Conservation (phyloP, 2,797 vertebrate species). For the Neomorphus geoffroyi region DNA sequence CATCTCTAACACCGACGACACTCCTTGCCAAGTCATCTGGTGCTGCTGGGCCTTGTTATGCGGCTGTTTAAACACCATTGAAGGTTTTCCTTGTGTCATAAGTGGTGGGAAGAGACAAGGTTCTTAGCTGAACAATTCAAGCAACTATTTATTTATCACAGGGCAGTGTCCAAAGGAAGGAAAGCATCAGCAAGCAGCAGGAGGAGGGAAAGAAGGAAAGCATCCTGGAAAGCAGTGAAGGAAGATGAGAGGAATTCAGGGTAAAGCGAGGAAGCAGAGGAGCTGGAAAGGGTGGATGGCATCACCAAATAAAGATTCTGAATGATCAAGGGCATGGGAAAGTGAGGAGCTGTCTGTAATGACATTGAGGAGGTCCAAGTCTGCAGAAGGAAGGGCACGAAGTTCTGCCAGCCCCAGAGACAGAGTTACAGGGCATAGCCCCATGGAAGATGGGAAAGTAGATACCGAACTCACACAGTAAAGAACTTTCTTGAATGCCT, state of each 20-base stretch:
- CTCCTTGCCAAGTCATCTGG: conserved; percentile 15
- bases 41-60: conserved; percentile 32
- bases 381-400: conserved; percentile 24
- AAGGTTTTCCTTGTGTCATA: background rate
- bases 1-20: background rate
- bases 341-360: background rate
- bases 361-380: conserved; percentile 54
- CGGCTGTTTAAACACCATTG: background rate
- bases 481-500: conserved; percentile 37
- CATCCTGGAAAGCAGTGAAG: conserved; percentile 1
- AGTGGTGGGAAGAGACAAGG: background rate
- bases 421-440: conserved; percentile 41
- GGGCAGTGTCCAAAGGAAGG: background rate
- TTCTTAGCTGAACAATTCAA: background rate
- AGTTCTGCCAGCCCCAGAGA: conserved; percentile 36
- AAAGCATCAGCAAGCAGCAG: background rate
- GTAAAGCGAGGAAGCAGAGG: background rate
- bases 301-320: background rate
- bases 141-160: background rate
- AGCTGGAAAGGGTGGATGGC: background rate
- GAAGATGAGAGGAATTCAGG: background rate
- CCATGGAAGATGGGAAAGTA: conserved; percentile 46
- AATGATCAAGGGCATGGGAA: conserved; percentile 50
- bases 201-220: background rate
- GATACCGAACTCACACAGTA: conserved; percentile 35